Conservation (phyloP, 1,140 invertebrate genomes). For the Condylostylus longicornis region DNA sequence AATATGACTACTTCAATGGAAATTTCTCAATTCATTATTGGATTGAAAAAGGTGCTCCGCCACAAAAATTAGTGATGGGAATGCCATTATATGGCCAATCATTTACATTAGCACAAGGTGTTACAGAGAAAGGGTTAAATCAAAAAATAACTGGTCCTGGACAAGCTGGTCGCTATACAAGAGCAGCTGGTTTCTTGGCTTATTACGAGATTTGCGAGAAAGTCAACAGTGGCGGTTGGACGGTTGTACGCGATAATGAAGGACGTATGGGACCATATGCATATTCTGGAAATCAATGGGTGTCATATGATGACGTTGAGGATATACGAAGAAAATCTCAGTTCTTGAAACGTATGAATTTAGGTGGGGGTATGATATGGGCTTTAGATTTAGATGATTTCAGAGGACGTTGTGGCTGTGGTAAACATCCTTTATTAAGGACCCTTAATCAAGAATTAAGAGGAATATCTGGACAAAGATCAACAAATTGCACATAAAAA, state of each 20-base stretch:
- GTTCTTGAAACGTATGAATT: conserved; percentile 39
- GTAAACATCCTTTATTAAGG: conserved; percentile 38
- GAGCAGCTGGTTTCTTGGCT: conserved; percentile 62
- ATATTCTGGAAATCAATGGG: conserved; percentile 59
- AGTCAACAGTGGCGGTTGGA: conserved; percentile 46
- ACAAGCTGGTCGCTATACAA: conserved; percentile 61
- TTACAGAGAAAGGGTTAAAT: conserved; percentile 45
- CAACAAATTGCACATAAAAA: conserved; percentile 27
- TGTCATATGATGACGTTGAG: conserved; percentile 59
- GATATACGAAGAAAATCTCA: conserved; percentile 44
- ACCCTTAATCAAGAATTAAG: conserved; percentile 41
- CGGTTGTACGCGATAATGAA: conserved; percentile 43
- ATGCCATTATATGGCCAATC: conserved; percentile 75
- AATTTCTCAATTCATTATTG: conserved; percentile 72
- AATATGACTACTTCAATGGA: conserved; percentile 59
- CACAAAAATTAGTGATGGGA: conserved; percentile 61
- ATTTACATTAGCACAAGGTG: conserved; percentile 52
- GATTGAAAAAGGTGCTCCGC: conserved; percentile 58
- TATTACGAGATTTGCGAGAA: conserved; percentile 68
- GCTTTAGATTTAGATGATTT: conserved; percentile 64
- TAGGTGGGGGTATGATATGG: conserved; percentile 69
- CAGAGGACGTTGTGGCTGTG: conserved; percentile 46
- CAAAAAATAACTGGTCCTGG: conserved; percentile 56
- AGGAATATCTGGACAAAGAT: conserved; percentile 33
- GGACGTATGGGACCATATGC: conserved; percentile 59